A percentile compares a stretch with the other conserved stretches of the same genome.
phyloP scores from a whole-genome alignment of 2,113 vertebrate species.

The Numenius arquata region DNA sequence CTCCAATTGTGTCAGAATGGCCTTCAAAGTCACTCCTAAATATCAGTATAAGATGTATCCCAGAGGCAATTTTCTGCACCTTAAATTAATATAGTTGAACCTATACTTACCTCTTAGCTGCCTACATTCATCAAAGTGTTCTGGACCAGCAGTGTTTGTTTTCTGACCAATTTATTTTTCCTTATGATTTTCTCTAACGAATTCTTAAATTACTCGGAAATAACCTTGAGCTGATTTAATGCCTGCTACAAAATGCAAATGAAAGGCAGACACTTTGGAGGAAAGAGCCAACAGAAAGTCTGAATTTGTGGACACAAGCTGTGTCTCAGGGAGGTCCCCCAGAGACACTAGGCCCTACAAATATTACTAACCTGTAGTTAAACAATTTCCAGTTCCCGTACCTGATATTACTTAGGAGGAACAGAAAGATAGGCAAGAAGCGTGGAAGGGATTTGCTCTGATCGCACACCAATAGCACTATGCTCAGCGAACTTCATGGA shows the following conservation, averaged over 20 bases:
- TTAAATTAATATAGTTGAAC: not conserved
- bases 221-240: not conserved
- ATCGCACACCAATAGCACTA: not conserved
- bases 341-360: not conserved
- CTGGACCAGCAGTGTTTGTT: not conserved
- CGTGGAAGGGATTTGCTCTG: not conserved
- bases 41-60: not conserved
- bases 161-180: not conserved
- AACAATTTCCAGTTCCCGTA: not conserved
- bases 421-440: not conserved
- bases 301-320: not conserved
- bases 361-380: not conserved
- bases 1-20: not conserved
- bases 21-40: not conserved
- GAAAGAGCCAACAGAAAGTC: not conserved
- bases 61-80: not conserved
- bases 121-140: not conserved
- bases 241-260: not conserved
- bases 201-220: not conserved
- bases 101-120: not conserved
- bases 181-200: not conserved
- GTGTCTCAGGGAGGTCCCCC: not conserved
- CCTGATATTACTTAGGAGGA: not conserved
- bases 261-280: not conserved
- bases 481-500: fast-evolving